These are phyloP conservation scores for Bombus huntii DNA, from an alignment of 1,140 invertebrate genomes.

Conservation along the genomic window DNA sequence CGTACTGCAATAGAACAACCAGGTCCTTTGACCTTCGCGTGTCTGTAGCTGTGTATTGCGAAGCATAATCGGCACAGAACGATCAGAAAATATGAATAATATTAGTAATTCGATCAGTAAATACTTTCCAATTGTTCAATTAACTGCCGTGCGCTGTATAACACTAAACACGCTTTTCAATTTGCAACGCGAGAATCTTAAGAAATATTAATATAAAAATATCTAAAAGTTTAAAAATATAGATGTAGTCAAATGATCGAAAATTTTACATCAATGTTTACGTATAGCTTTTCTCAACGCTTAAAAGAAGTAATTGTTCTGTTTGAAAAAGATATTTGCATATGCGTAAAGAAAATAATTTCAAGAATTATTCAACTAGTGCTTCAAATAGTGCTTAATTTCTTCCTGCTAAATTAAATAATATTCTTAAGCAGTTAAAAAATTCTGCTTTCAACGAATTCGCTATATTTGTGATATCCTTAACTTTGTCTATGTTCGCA, in stretches of 20 bases:
- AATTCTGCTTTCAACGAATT: background rate
- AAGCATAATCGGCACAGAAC: background rate
- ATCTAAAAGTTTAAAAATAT: background rate
- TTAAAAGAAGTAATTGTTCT: background rate
- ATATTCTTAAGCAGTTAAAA: background rate
- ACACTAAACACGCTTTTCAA: background rate
- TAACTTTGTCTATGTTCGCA: background rate
- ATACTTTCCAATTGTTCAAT: background rate
- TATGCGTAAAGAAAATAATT: background rate
- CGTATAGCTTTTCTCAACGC: background rate
- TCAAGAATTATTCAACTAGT: background rate
- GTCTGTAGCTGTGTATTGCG: background rate
- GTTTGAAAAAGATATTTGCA: background rate
- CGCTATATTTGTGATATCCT: too few species aligned
- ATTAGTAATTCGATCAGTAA: constrained; percentile 11
- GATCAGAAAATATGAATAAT: background rate
- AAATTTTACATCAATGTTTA: background rate
- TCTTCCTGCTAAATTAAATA: background rate
- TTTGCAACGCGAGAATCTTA: background rate
- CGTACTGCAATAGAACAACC: background rate
- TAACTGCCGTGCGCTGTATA: background rate
- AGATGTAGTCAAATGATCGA: background rate
- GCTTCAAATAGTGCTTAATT: background rate
- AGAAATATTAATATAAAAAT: background rate
- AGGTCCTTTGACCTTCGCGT: constrained; percentile 55